Evolutionary conservation across 1,140 invertebrate species (phyloP).

Genomic region (Drosophila grimshawi): DNA sequence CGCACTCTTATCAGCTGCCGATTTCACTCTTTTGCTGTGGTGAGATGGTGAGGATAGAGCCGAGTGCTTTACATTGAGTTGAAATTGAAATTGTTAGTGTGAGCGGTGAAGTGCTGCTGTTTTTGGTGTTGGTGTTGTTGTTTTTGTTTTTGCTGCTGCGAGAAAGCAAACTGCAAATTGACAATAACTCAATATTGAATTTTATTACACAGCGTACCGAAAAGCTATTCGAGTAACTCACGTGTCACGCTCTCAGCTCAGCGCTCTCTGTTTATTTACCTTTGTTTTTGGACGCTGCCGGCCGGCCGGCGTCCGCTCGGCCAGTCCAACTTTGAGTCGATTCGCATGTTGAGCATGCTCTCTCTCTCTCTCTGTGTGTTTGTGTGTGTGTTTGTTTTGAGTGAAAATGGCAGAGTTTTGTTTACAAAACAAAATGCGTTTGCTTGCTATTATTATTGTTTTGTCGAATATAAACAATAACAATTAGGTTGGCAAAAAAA

Average conservation of each 20-base stretch:
- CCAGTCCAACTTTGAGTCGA: slow-evolving; percentile 14
- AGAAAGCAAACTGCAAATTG: neutral
- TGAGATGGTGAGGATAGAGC: slow-evolving; percentile 1
- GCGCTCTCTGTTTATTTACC: slow-evolving; percentile 62
- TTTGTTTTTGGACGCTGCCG: slow-evolving; percentile 41
- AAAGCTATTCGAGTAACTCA: slow-evolving; percentile 14
- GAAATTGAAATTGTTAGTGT: neutral
- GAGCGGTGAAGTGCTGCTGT: slow-evolving; percentile 1
- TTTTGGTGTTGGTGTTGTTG: neutral
- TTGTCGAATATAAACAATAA: slow-evolving; percentile 31
- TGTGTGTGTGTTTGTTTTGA: slow-evolving; percentile 25
- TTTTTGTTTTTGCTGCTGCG: neutral
- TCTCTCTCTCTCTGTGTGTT: neutral
- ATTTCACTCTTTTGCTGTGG: slow-evolving; percentile 5
- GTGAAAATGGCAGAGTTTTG: slow-evolving; percentile 27
- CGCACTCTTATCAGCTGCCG: neutral
- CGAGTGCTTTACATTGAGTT: neutral
- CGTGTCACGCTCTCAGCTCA: slow-evolving; percentile 12
- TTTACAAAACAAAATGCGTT: slow-evolving; percentile 38
- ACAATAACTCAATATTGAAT: slow-evolving; percentile 22
- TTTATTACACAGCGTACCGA: slow-evolving; percentile 26
- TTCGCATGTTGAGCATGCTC: slow-evolving; percentile 1
- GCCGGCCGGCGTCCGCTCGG: slow-evolving; percentile 6
- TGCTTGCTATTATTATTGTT: slow-evolving; percentile 16
- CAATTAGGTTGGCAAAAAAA: slow-evolving; percentile 12